Evolutionary conservation across 2,888 invertebrate genomes (phyloP).

Genomic region (Apamea anceps): DNA sequence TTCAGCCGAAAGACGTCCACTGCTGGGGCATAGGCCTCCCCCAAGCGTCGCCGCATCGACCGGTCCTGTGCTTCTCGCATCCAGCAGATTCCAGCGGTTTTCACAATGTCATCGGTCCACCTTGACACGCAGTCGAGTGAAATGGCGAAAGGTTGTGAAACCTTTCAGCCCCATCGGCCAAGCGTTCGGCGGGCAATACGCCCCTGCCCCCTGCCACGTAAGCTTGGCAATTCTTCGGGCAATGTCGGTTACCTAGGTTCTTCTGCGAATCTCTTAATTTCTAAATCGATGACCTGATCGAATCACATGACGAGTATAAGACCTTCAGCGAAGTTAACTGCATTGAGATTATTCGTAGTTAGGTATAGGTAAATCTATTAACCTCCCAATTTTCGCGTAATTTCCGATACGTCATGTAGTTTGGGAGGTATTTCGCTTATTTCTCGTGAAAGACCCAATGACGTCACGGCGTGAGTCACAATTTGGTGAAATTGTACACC

Average conservation of each 20-base stretch:
- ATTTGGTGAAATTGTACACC: constrained; percentile 22
- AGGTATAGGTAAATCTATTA: not conserved
- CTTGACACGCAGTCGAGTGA: not conserved
- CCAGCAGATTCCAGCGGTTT: not conserved
- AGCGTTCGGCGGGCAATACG: not conserved
- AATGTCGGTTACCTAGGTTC: not conserved
- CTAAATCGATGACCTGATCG: too few relatives aligned
- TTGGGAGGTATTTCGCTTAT: constrained; percentile 4
- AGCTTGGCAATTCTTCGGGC: not conserved
- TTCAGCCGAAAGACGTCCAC: too few relatives aligned
- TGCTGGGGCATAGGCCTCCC: not conserved
- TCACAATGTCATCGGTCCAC: not conserved
- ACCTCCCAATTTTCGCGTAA: not conserved
- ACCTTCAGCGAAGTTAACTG: too few relatives aligned
- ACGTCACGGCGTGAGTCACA: constrained; percentile 38
- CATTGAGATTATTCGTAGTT: not conserved
- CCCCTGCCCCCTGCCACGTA: not conserved
- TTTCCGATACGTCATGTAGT: constrained; percentile 30
- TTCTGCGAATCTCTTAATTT: not conserved
- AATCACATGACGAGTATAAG: not conserved
- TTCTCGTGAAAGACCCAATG: constrained; percentile 14
- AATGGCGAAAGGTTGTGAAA: not conserved
- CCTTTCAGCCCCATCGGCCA: not conserved
- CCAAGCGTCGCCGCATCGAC: not conserved
- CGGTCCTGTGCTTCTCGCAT: not conserved